Percentiles rank a stretch among this genome's conserved stretches.
Evolutionary conservation across 1,140 invertebrate species (phyloP).

Genomic region (Diuraphis noxia): DNA sequence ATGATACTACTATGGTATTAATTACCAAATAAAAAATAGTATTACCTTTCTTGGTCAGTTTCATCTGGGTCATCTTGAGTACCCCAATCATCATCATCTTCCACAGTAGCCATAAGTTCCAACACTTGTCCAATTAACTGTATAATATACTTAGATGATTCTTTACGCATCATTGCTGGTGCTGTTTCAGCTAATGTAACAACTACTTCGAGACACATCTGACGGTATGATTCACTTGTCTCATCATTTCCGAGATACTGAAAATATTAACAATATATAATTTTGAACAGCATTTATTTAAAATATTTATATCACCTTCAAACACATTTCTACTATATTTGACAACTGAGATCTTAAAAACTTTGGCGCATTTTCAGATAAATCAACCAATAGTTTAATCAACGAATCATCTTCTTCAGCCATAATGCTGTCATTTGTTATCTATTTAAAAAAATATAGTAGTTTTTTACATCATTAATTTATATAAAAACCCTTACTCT

Average conservation of each 20-base stretch:
- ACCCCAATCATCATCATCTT: conserved; percentile 88
- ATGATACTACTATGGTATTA: not conserved
- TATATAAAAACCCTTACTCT: conserved; percentile 61
- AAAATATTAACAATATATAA: conserved; percentile 48
- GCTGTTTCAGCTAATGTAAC: conserved; percentile 94
- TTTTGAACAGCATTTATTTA: not conserved
- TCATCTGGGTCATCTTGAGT: conserved; percentile 67
- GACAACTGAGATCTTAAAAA: conserved; percentile 85
- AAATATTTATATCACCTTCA: conserved; percentile 69
- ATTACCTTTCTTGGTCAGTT: conserved; percentile 44
- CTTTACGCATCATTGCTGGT: conserved; percentile 92
- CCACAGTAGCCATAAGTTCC: conserved; percentile 96
- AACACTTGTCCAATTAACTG: conserved; percentile 80
- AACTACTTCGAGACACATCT: conserved; percentile 90
- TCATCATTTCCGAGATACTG: conserved; percentile 72
- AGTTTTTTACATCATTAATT: not conserved
- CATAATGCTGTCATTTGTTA: conserved; percentile 78
- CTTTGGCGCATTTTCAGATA: conserved; percentile 91
- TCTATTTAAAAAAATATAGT: conserved; percentile 63
- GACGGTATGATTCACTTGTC: conserved; percentile 82
- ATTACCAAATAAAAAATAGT: not conserved
- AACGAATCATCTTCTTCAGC: conserved; percentile 86
- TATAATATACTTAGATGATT: conserved; percentile 76
- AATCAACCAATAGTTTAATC: conserved; percentile 88
- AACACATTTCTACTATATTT: conserved; percentile 86